Evolutionary conservation across 2,113 vertebrate genomes (phyloP).

Genomic region (rat (Rattus norvegicus)): GRCr8 NC_086021.1:53788501-53789000

Average conservation of each 20-base stretch:
- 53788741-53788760: background rate
- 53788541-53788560: background rate
- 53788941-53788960: conserved; percentile 14
- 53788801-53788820: background rate
- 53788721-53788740: too few relatives aligned
- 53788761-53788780: background rate
- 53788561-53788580: background rate
- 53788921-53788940: background rate
- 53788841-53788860: background rate
- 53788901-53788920: background rate
- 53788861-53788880: background rate
- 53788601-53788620: background rate
- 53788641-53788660: background rate
- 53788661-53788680: background rate
- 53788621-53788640: background rate
- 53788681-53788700: background rate
- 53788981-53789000: conserved; percentile 50
- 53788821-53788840: background rate
- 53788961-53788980: background rate
- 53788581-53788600: background rate
- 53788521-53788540: conserved; percentile 4
- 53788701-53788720: background rate
- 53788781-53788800: background rate
- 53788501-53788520: background rate
- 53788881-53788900: background rate